A percentile compares a stretch with the other conserved stretches of the same genome.
Conservation (phyloP, 2,888 invertebrate genomes). For the Clostera curtula region DNA sequence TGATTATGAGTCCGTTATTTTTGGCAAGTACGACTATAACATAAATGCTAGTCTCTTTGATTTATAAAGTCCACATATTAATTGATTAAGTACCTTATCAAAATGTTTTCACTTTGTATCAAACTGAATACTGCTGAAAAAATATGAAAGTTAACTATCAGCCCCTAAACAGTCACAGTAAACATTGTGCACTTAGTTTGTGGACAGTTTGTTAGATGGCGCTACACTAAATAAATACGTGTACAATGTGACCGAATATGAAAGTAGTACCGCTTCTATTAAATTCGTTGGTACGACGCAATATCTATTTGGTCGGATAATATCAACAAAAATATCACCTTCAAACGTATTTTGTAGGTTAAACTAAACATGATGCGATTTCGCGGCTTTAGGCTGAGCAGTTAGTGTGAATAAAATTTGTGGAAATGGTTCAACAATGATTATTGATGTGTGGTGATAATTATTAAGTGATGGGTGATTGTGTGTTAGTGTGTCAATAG, state of each 20-base stretch:
- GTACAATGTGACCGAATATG: constrained; percentile 50
- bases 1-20: no score
- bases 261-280: constrained; percentile 20
- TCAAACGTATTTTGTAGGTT: constrained; percentile 74
- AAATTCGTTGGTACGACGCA: constrained; percentile 19
- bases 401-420: constrained; percentile 45
- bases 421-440: constrained; percentile 28
- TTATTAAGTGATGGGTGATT: constrained; percentile 20
- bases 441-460: constrained; percentile 33
- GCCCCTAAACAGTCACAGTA: constrained; percentile 1
- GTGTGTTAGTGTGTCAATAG: constrained; percentile 23
- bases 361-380: constrained; percentile 67
- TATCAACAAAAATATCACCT: constrained; percentile 76
- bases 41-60: no score
- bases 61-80: no score
- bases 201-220: constrained; percentile 46
- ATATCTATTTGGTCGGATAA: constrained; percentile 38
- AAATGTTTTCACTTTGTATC: no score
- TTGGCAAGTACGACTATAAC: no score
- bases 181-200: constrained; percentile 8
- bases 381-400: constrained; percentile 63
- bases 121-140: no score
- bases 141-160: no score
- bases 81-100: no score
- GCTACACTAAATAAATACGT: constrained; percentile 28